A percentile compares a stretch with the other conserved stretches of the same genome.
Conservation (phyloP, 2,797 vertebrate species). For the Coregonus sp. region DNA sequence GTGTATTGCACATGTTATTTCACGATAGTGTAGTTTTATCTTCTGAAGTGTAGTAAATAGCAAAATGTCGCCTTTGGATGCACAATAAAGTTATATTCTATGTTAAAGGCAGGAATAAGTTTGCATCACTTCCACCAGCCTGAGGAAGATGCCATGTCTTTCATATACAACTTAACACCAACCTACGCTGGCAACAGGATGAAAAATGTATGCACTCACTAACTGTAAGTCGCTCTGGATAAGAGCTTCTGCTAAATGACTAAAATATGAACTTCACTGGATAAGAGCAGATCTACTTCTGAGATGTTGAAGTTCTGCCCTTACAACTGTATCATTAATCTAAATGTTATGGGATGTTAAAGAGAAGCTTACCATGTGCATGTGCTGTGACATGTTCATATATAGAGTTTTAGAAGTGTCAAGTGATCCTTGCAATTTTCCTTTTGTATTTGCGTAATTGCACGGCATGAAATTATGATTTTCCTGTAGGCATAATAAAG, state of each 20-base stretch:
- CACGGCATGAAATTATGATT: background rate
- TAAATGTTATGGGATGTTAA: too few relatives aligned
- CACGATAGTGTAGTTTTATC: background rate
- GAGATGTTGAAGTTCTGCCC: slow-evolving; percentile 25
- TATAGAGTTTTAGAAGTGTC: background rate
- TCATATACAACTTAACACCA: slow-evolving; percentile 78
- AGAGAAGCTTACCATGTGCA: too few relatives aligned
- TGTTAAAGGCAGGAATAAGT: slow-evolving; percentile 77
- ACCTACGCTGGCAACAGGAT: slow-evolving; percentile 56
- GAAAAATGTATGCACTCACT: too few relatives aligned
- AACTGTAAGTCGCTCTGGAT: too few relatives aligned
- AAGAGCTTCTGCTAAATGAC: too few relatives aligned
- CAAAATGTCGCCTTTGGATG: background rate
- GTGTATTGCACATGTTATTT: background rate
- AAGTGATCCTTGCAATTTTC: background rate
- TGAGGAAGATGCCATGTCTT: slow-evolving; percentile 65
- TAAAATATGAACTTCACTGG: slow-evolving; percentile 55
- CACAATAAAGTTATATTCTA: background rate
- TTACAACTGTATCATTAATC: background rate
- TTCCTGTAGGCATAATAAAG: background rate
- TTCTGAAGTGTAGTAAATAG: background rate
- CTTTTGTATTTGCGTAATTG: background rate
- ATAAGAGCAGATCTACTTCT: slow-evolving; percentile 82
- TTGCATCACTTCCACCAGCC: slow-evolving; percentile 68
- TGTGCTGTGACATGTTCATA: too few relatives aligned